Percentiles rank a stretch among this genome's conserved stretches.
phyloP scores from a whole-genome alignment of 2,113 vertebrate species.

The Clarias magur region DNA sequence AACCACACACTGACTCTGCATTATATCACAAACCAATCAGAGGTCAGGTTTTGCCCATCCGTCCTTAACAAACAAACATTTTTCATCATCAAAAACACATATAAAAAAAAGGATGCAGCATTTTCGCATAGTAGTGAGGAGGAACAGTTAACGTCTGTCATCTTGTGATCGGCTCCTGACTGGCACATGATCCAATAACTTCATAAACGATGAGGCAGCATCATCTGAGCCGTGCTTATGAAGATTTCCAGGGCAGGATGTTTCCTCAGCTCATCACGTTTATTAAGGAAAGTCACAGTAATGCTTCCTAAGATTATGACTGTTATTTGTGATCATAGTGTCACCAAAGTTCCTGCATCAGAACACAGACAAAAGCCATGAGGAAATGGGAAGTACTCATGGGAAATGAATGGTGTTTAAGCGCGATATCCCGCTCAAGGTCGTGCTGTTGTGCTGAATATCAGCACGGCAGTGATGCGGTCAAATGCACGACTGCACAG shows the following conservation, averaged over 20 bases:
- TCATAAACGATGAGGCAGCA: neutral
- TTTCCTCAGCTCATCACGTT: slow-evolving; percentile 6
- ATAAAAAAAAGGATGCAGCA: neutral
- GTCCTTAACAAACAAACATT: neutral
- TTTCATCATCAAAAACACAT: neutral
- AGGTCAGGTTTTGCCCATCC: neutral
- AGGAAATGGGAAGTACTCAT: neutral
- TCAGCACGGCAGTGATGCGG: too few relatives aligned
- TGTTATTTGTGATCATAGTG: neutral
- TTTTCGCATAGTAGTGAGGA: neutral
- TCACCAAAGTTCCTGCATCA: neutral
- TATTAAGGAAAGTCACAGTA: neutral
- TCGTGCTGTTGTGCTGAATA: too few relatives aligned
- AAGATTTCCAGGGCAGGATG: neutral
- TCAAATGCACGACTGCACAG: too few relatives aligned
- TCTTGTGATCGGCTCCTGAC: neutral
- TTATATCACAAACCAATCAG: too few relatives aligned
- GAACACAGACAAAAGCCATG: neutral
- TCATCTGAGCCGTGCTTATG: neutral
- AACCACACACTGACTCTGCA: neutral
- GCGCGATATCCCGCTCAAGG: too few relatives aligned
- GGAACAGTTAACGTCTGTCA: neutral
- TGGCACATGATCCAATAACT: neutral
- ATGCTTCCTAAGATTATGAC: neutral
- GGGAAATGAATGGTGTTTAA: too few relatives aligned